These are phyloP conservation scores for Nannoperca obscura DNA, from an alignment of 2,797 vertebrate genomes.

Conservation along the genomic window DNA sequence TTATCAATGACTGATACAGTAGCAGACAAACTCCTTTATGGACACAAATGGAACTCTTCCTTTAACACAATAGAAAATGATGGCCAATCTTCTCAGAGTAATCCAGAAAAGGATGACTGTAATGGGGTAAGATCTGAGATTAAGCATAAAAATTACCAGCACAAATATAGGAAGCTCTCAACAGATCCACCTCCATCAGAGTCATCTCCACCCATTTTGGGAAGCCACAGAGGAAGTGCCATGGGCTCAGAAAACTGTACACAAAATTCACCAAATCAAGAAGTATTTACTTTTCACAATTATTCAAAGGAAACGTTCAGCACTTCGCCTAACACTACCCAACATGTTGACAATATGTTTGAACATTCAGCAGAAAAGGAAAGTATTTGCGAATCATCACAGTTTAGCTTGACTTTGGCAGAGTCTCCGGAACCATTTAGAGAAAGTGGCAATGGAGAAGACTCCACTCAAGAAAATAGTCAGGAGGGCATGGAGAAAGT, in stretches of 20 bases:
- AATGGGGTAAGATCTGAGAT: slow-evolving; percentile 18
- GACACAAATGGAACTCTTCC: slow-evolving; percentile 26
- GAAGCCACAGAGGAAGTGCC: slow-evolving; percentile 32
- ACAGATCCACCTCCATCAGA: slow-evolving; percentile 29
- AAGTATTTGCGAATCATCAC: slow-evolving; percentile 57
- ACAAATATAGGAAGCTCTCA: slow-evolving; percentile 20
- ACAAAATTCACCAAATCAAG: slow-evolving; percentile 79
- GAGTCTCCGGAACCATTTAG: slow-evolving; percentile 65
- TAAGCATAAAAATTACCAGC: slow-evolving; percentile 20
- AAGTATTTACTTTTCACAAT: slow-evolving; percentile 88
- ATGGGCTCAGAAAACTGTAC: slow-evolving; percentile 43
- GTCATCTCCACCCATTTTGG: slow-evolving; percentile 13
- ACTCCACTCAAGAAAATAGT: slow-evolving; percentile 27
- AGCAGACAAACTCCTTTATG: slow-evolving; percentile 5
- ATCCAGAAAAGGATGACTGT: slow-evolving; percentile 24
- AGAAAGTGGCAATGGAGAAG: slow-evolving; percentile 32
- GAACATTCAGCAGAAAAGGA: slow-evolving; percentile 59
- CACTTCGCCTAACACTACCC: slow-evolving; percentile 63
- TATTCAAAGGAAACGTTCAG: slow-evolving; percentile 87
- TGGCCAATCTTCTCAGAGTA: slow-evolving; percentile 9
- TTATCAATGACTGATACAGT: slow-evolving; percentile 14
- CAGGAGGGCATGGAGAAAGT: slow-evolving; percentile 45
- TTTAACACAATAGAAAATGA: slow-evolving; percentile 22
- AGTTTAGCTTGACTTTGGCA: slow-evolving; percentile 73
- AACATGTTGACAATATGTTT: slow-evolving; percentile 49